Evolutionary conservation across 2,797 vertebrate species (phyloP).

Genomic region (Gadopsis bispinosus): DNA sequence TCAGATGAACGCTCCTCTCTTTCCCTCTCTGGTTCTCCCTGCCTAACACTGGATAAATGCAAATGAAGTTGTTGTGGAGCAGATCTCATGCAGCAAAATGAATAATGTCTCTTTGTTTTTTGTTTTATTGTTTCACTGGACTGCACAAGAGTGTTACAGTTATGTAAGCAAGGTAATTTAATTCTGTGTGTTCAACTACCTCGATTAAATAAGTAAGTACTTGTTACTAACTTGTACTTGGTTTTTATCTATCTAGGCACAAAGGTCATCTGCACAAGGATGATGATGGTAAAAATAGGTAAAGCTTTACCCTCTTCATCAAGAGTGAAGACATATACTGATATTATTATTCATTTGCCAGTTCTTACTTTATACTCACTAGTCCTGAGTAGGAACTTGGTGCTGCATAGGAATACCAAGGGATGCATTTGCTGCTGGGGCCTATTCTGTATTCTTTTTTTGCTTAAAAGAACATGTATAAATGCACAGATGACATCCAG

Average conservation of each 20-base stretch:
- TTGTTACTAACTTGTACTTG: constrained; percentile 9
- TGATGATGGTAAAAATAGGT: not conserved
- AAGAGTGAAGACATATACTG: not conserved
- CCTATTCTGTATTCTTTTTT: not conserved
- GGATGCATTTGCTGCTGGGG: not conserved
- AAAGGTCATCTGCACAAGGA: constrained; percentile 25
- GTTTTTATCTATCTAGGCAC: not conserved
- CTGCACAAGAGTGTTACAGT: constrained; percentile 29
- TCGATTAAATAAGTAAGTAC: constrained; percentile 33
- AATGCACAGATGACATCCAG: constrained; percentile 22
- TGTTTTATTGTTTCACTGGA: constrained; percentile 33
- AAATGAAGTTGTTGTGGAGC: constrained; percentile 81
- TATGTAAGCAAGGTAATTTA: not conserved
- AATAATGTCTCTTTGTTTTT: constrained; percentile 73
- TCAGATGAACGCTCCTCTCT: constrained; percentile 70
- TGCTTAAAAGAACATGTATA: not conserved
- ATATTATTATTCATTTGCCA: not conserved
- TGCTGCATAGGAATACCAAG: constrained; percentile 11
- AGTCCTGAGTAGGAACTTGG: not conserved
- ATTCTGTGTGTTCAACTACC: constrained; percentile 9
- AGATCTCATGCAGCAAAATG: constrained; percentile 74
- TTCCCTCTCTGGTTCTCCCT: constrained; percentile 54
- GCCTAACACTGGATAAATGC: constrained; percentile 78
- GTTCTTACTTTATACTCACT: not conserved
- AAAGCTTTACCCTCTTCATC: not conserved